These are phyloP conservation scores for Poeciliopsis turneri DNA, from an alignment of 2,797 vertebrate species.

Conservation along the genomic window DNA sequence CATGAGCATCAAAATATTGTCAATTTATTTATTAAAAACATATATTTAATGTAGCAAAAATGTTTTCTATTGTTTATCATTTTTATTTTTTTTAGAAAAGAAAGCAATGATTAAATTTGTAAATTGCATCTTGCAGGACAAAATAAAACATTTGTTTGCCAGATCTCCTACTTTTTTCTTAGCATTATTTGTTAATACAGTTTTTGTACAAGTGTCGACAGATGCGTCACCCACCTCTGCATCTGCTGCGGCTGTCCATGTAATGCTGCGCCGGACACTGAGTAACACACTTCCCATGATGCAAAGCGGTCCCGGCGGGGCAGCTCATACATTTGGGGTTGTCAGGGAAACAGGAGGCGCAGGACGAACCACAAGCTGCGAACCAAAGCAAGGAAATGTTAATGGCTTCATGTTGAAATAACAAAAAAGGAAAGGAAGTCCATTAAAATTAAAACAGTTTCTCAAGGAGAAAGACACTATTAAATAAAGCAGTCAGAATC, in stretches of 20 bases:
- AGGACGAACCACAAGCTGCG: conserved; percentile 88
- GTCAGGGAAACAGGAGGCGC: conserved; percentile 85
- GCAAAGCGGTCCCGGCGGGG: conserved; percentile 74
- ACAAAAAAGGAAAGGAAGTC: conserved; percentile 12
- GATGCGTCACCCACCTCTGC: conserved; percentile 80
- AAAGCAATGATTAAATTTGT: too few species aligned
- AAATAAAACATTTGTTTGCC: too few species aligned
- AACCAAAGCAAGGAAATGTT: conserved; percentile 20
- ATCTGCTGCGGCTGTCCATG: conserved; percentile 73
- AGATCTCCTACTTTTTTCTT: background rate
- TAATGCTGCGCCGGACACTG: conserved; percentile 86
- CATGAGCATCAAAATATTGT: too few species aligned
- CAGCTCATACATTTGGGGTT: conserved; percentile 85
- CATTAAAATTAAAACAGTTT: conserved; percentile 3
- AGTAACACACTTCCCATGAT: conserved; percentile 83
- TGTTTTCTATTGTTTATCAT: too few species aligned
- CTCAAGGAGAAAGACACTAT: background rate
- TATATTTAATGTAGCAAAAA: too few species aligned
- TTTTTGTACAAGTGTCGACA: background rate
- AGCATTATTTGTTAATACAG: background rate
- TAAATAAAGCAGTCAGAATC: background rate
- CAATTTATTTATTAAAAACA: too few species aligned
- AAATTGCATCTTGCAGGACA: too few species aligned
- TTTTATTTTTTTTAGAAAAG: too few species aligned
- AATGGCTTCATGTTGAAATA: conserved; percentile 5